Evolutionary conservation across 2,113 vertebrate species (phyloP).

Genomic region (Pagrus major): DNA sequence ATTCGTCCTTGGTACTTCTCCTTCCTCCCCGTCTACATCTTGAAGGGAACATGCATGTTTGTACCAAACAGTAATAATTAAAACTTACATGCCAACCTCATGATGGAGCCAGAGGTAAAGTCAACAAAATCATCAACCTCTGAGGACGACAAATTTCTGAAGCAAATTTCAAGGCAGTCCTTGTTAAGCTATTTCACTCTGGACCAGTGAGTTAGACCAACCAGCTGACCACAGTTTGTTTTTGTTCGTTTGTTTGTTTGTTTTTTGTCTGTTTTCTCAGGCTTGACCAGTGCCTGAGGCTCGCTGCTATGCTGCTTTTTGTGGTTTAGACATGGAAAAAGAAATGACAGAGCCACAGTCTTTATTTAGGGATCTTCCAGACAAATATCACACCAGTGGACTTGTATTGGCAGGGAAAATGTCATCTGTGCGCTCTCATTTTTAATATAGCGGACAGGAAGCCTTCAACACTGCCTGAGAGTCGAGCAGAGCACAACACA

Average conservation of each 20-base stretch:
- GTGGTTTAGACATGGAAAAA: neutral
- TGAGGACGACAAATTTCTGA: neutral
- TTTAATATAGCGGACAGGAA: neutral
- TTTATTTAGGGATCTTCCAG: conserved; percentile 10
- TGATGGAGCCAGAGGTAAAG: neutral
- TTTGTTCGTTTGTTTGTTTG: neutral
- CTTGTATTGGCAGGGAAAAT: neutral
- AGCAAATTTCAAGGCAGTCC: neutral
- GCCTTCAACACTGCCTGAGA: neutral
- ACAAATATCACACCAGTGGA: conserved; percentile 14
- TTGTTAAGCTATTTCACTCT: neutral
- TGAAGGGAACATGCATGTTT: neutral
- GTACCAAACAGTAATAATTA: neutral
- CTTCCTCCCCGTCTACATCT: too few species aligned
- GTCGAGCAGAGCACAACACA: neutral
- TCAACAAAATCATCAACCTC: neutral
- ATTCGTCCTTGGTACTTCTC: too few species aligned
- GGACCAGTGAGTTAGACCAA: too few species aligned
- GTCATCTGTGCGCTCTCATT: neutral
- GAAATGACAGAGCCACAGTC: neutral
- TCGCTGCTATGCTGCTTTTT: neutral
- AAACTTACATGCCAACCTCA: neutral
- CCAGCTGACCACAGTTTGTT: neutral
- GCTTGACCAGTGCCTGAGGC: neutral
- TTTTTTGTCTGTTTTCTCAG: neutral